Percentiles rank a stretch among this genome's conserved stretches.
Conservation (phyloP, 2,797 vertebrate genomes). For the Sebastes matsubarae region DNA sequence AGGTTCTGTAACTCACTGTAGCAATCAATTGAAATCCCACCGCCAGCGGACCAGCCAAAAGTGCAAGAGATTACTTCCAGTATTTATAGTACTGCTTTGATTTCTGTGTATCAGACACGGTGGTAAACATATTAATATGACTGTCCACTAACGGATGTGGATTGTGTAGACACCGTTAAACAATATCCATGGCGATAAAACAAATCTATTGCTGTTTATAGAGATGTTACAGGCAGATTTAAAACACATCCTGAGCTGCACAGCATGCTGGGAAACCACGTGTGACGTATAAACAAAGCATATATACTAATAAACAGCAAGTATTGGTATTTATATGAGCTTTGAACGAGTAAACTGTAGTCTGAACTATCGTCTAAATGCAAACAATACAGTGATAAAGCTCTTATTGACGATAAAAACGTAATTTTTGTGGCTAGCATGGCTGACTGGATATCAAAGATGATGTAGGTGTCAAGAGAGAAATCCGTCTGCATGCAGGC, state of each 20-base stretch:
- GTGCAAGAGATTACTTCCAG: rapidly evolving
- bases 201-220: rapidly evolving
- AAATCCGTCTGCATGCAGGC: neutral
- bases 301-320: neutral
- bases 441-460: neutral
- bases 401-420: neutral
- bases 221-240: neutral
- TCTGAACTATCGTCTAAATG: rapidly evolving
- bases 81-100: rapidly evolving
- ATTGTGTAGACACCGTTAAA: rapidly evolving
- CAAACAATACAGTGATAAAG: neutral
- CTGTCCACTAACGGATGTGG: rapidly evolving
- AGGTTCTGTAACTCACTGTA: slow-evolving; percentile 78
- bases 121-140: rapidly evolving
- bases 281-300: neutral
- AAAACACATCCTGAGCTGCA: neutral
- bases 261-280: slow-evolving; percentile 46
- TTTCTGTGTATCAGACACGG: rapidly evolving
- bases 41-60: slow-evolving; percentile 68
- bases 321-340: neutral
- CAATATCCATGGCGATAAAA: rapidly evolving
- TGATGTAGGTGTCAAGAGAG: neutral
- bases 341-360: rapidly evolving
- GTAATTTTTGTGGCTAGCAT: rapidly evolving
- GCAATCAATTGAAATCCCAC: slow-evolving; percentile 77